Evolutionary conservation across 2,797 vertebrate species (phyloP), one percentile per base, ranked within the genome.

Genomic region (Champsocephalus gunnari): DNA sequence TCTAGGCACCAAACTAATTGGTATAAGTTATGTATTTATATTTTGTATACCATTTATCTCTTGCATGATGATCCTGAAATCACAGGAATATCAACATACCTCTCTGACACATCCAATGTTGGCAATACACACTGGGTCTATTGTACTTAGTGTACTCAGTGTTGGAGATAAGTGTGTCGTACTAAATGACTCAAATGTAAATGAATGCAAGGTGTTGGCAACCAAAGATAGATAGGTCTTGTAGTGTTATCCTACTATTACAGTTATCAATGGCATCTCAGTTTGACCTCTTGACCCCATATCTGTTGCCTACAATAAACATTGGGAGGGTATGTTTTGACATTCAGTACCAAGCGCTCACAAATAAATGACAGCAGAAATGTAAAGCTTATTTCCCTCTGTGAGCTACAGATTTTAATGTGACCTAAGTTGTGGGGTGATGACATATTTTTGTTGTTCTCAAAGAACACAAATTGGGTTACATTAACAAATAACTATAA

Each of bases 91-190:
- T 74, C 47, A 71, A 56, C 84, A 2, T 1, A 48, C 54, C 32
- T 54, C 53, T 80, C 55, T 75, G 85, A 85, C 76, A 84, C 76
- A 89, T 2, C 12, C 51, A 47, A 62, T 43, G 75, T 55, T 75
- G 79, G 74, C 74, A 61, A 21, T 12, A 32, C 24, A 66, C 32
- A 24, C 48, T 38, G 34, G 48, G 16, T 61, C 71, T 70, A 11
- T 17, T 44, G 75, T 63, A 41, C 45, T 2, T 71, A 28, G 28
- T 28, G 45, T 47, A 12, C 59, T 49, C 19, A 6, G 41, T 60
- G 50, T 3, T 56, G 34, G 1, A 75, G 28, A 47, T 32, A 34
- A 73, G 11, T 12, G 71, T 62, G 44, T 67, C 41, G 43, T 48
- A n/a, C 48, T 54, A 38, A 70, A 57, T 63, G 19, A 75, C n/a